Conservation (phyloP, 2,113 vertebrate genomes). For the Deroptyus accipitrinus region DNA sequence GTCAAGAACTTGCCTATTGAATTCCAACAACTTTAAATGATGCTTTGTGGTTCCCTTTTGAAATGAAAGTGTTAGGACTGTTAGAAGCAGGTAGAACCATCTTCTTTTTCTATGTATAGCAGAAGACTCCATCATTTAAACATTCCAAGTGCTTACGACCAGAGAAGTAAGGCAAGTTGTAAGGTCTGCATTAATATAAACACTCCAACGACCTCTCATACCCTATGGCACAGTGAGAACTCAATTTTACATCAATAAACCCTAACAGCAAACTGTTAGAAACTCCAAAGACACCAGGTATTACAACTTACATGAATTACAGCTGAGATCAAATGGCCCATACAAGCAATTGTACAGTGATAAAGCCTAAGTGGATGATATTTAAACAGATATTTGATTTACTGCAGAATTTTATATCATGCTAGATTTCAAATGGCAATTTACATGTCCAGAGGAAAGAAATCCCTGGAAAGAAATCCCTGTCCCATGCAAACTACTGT, state of each 20-base stretch:
- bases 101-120: neutral
- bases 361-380: constrained; percentile 60
- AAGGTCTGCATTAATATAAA: constrained; percentile 29
- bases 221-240: constrained; percentile 39
- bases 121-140: neutral
- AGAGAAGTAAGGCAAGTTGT: neutral
- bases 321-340: constrained; percentile 28
- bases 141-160: neutral
- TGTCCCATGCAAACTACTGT: neutral
- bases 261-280: constrained; percentile 34
- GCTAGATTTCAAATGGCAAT: constrained; percentile 35
- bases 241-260: constrained; percentile 53
- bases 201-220: constrained; percentile 22
- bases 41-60: neutral
- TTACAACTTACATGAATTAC: constrained; percentile 61
- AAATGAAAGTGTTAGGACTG: neutral
- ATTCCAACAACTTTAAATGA: neutral
- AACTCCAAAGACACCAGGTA: constrained; percentile 39
- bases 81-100: neutral
- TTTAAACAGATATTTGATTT: constrained; percentile 62
- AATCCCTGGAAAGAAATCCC: constrained; percentile 5
- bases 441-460: constrained; percentile 20
- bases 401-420: constrained; percentile 8
- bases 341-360: constrained; percentile 59
- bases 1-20: neutral